Base-by-base conservation (phyloP, 2,888 invertebrate species). In the Mythimna pallens region DNA sequence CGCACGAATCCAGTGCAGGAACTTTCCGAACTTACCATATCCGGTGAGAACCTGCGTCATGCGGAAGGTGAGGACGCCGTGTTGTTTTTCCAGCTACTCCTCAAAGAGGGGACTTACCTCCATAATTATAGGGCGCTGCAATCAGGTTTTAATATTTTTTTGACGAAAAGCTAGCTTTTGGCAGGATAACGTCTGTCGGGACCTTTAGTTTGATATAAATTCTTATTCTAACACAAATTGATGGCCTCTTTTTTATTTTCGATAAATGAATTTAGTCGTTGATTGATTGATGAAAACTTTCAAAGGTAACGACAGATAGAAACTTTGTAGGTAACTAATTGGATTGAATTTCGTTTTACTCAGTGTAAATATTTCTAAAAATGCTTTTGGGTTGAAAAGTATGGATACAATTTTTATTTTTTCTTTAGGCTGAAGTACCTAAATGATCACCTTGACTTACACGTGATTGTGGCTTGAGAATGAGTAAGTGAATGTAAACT, bases 261-360 rank as follows among this genome's bases (percentile, higher is more conserved):
- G 20, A 30, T 17, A 73, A 68, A 77, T 66, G 1, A 77, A 71
- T 73, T 72, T 57, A 47, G n/a, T 47, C 40, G 58, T 58, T 75
- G 66, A 77, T 58, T 75, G 66, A 76, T 77, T 75, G 57, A 76
- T 73, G 57, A 73, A 72, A 73, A 75, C 71, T 73, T 80, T 59
- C 22, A 75, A 69, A 57, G n/a, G 64, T 59, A 65, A 52, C 54
- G 30, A 71, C 61, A 54, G 50, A 74, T n/a, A 22, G 10, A 57
- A 65, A 61, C 17, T 70, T 64, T 71, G 68, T 36, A 52, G 17
- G 17, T 55, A 25, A 52, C 47, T 75, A 69, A 83, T 75, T 80
- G 65, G 62, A 22, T 69, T 30, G 22, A 64, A 76, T 62, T 52
- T 57, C n/a, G 67, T 68, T 82, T 61, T 3, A 43, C 30, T 65